Percentiles rank a stretch among this genome's conserved stretches.
Conservation (phyloP, 1,140 invertebrate species). For the Drosophila neocordata region DNA sequence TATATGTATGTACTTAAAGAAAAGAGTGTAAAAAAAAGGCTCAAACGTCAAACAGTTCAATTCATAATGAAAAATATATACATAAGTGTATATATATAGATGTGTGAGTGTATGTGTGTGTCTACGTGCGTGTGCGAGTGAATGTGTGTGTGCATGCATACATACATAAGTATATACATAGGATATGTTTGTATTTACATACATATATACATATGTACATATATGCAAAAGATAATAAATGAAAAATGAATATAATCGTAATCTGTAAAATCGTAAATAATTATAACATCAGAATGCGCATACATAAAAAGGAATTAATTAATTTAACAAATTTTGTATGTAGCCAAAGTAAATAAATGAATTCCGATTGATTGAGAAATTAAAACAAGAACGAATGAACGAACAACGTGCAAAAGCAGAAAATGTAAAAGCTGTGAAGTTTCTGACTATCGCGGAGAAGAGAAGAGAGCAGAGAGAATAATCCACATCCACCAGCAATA, state of each 20-base stretch:
- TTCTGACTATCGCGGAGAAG: slow-evolving; percentile 6
- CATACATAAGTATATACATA: slow-evolving; percentile 14
- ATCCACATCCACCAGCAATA: slow-evolving; percentile 4
- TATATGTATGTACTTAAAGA: slow-evolving; percentile 10
- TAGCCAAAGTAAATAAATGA: slow-evolving; percentile 18
- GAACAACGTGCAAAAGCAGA: slow-evolving; percentile 23
- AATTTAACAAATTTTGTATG: slow-evolving; percentile 6
- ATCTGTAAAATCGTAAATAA: neutral
- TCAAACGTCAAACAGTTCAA: slow-evolving; percentile 9
- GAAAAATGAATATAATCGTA: slow-evolving; percentile 3
- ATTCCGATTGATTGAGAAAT: slow-evolving; percentile 16
- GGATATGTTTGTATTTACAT: slow-evolving; percentile 4
- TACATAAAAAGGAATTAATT: neutral
- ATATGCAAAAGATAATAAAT: slow-evolving; percentile 5
- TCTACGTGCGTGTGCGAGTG: neutral
- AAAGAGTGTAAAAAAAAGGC: slow-evolving; percentile 19
- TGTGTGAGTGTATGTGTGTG: neutral
- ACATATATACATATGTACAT: slow-evolving; percentile 4
- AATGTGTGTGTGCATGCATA: slow-evolving; percentile 6
- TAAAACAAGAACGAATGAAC: slow-evolving; percentile 18
- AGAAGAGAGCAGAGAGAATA: slow-evolving; percentile 4
- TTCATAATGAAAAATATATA: slow-evolving; percentile 12
- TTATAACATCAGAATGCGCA: neutral
- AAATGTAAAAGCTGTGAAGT: slow-evolving; percentile 20
- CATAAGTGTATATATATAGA: slow-evolving; percentile 9